Base-by-base conservation (phyloP, 1,140 invertebrate species). In the Drosophila sp. region DNA sequence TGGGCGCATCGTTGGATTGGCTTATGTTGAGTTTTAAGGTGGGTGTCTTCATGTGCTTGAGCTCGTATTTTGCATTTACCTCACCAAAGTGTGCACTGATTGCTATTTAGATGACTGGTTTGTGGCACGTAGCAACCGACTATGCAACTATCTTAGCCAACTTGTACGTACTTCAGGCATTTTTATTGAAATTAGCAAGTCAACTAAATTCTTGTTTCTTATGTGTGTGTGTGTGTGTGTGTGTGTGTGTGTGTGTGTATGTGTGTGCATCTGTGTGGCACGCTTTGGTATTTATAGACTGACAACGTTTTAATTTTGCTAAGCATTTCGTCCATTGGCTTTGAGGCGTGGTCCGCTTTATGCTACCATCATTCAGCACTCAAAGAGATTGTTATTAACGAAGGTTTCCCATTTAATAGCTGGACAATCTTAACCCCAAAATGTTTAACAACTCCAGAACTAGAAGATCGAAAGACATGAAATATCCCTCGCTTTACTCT, bases 1-100 rank as follows among this genome's bases (percentile, higher is more conserved):
- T 66, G 72, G 72, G 79, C 79, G 75, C 75, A 70, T 56, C 40
- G 57, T 72, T 66, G n/a, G 61, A 58, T 58, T 57, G 50, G 30
- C 32, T 17, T 72, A 66, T 11, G 50, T n/a, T 25, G 40, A n/a
- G 27, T 2, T 2, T 57, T 38, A 25, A 33, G 25, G 23, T 27
- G 23, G 35, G 35, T 38, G 35, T 38, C 35, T 38, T 25, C 44
- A 27, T 50, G 44, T 50, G 44, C 5, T 50, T 50, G 7, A 40
- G 61, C 40, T 74, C 33, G 29, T 69, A 17, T 27, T 50, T 66
- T 65, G 67, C 30, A 63, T 75, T 75, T 62, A 72, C 35, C 68
- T 27, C 11, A 41, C 30, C 35, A 11, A 66, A 71, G 68, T 50
- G 61, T 65, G 32, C 33, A 60, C 35, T 55, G 61, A 69, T 80